Base-by-base conservation (phyloP, 2,888 invertebrate genomes). In the Euproctis similis region DNA sequence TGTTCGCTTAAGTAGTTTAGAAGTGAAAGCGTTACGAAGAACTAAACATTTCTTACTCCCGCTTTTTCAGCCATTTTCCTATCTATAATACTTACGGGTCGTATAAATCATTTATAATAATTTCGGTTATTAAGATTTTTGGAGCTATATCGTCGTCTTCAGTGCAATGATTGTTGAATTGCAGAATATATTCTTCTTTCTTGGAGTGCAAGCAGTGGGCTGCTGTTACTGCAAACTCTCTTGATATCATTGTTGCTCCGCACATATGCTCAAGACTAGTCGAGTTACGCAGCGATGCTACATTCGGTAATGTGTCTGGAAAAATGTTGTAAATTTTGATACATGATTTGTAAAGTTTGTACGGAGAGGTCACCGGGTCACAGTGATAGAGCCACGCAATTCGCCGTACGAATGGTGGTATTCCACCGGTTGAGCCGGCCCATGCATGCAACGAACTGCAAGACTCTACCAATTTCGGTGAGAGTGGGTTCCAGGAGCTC, bases 201-300 rank as follows among this genome's bases (percentile, higher is more conserved):
- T 30, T 30, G 7, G 47, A 27, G n/a, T 42, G 24, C 1, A 74
- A 61, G 41, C 85, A 85, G 39, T 85, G 85, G 0, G 84, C 84
- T 1, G 82, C 78, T 3, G 85, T 84, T 19, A 84, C 12, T 0
- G 78, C 77, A 14, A 48, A 54, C 1, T 56, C 28, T 4, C 53
- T 38, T 1, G 72, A 59, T 3, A 85, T 35, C 1, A 84, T 29
- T 1, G 67, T 64, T 1, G 72, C 71, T 0, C 81, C 82, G 34
- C 85, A 85, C 2, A 77, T 35, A 34, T 82, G 84, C 4, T 58
- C 39, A 4, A 27, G 11, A 18, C 34, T 58, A 12, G 42, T 59
- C 2, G 63, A 44, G 39, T 75, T 71, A 10, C 66, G 59, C 26
- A 85, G 49, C 4, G 84, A 81, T 12, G 53, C 70, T 9, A 75